Base-by-base conservation (phyloP, 1,140 invertebrate genomes). In the Pachyrhynchus sulphureomaculatus region DNA sequence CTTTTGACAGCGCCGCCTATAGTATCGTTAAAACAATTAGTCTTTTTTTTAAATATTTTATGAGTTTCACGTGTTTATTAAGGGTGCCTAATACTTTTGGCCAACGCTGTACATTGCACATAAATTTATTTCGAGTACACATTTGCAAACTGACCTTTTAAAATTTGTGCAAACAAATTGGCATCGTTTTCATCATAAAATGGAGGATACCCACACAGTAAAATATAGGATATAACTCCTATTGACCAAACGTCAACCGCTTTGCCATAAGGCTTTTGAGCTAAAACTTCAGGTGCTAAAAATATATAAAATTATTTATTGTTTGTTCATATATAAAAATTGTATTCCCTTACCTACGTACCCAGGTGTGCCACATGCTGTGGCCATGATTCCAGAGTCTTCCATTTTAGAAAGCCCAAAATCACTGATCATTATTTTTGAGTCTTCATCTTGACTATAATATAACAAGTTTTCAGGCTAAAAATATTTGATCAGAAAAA, bases 341-440 rank as follows among this genome's bases (percentile, higher is more conserved):
- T 10, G 6, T 4, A 10, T 15, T 5, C 32, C 9, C 13, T 52
- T 64, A 72, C 70, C 70, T 18, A 93, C 91, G 78, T 93, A 94
- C 66, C 92, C 97, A 0, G 96, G 96, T 29, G 96, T 99, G 23
- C 97, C 97, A 81, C 97, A 99, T 8, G 97, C 96, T 20, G 96
- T 99, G 20, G 96, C 96, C 97, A 99, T 99, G 47, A 97, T 91
- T 42, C 96, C 96, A 29, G 94, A 97, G 76, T 99, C 97, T 78
- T 99, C 97, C 84, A 97, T 98, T 83, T 99, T 99, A 18, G 96
- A 99, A 69, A 99, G 84, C 44, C 97, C 97, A 83, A 99, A 99
- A 80, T 99, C 97, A 80, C 96, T 99, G 54, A 99, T 98, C 96
- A 99, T 99, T 69, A 99, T 99, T 84, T 99, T 99, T 76, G 96